A percentile compares a stretch with the other conserved stretches of the same genome.
phyloP scores from a whole-genome alignment of 2,888 invertebrate genomes.

The Carabus problematicus region DNA sequence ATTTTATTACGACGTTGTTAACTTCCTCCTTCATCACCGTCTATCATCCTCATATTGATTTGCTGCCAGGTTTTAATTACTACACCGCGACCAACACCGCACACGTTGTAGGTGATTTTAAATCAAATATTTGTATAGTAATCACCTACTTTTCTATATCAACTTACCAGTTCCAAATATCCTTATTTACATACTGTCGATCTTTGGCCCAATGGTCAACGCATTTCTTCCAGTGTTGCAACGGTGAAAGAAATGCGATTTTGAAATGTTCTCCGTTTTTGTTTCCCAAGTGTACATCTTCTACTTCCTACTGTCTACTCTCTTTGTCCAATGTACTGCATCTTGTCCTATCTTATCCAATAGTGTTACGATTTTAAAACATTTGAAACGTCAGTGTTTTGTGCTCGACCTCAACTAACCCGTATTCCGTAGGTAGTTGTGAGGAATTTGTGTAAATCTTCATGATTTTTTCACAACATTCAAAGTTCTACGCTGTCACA shows the following conservation, averaged over 20 bases:
- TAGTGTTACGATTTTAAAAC: background rate
- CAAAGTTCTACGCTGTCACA: too few species aligned
- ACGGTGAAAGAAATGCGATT: slow-evolving; percentile 38
- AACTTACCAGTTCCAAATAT: slow-evolving; percentile 34
- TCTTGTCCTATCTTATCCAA: background rate
- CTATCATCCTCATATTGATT: slow-evolving; percentile 1
- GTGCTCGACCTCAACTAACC: slow-evolving; percentile 7
- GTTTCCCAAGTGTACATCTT: slow-evolving; percentile 5
- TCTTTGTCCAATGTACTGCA: too few species aligned
- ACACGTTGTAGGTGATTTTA: slow-evolving; percentile 6
- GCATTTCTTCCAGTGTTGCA: too few species aligned
- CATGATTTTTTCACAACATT: too few species aligned
- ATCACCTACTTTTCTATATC: background rate
- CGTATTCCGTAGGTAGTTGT: background rate
- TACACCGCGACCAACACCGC: background rate
- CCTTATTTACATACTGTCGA: slow-evolving; percentile 38
- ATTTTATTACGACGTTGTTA: slow-evolving; percentile 30
- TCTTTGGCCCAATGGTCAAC: slow-evolving; percentile 38
- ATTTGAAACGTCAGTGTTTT: slow-evolving; percentile 9
- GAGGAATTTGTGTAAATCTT: too few species aligned
- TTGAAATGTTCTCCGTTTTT: slow-evolving; percentile 24
- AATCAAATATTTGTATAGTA: slow-evolving; percentile 25
- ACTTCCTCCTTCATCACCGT: background rate
- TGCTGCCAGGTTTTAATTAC: background rate
- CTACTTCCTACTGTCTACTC: background rate